phyloP scores from a whole-genome alignment of 2,113 vertebrate species.

The Tyto alba region DNA sequence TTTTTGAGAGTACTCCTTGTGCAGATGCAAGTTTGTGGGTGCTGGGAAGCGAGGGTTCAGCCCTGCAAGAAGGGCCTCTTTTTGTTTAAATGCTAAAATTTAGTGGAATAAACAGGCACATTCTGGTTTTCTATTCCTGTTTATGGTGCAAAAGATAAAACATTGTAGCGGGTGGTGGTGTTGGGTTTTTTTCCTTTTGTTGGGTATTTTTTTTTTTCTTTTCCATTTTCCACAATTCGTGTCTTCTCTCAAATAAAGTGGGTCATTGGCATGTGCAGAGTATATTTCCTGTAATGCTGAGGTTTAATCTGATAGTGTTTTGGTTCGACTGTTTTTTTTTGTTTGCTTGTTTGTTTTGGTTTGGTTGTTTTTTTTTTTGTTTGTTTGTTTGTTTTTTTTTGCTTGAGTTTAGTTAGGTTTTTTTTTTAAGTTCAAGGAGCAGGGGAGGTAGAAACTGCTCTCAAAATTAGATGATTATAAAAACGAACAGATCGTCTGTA shows the following conservation, averaged over 20 bases:
- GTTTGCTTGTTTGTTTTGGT: no score
- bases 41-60: neutral
- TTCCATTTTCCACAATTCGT: neutral
- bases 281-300: neutral
- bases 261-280: neutral
- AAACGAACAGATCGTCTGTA: slow-evolving; percentile 28
- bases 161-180: neutral
- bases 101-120: neutral
- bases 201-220: neutral
- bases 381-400: neutral
- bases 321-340: neutral
- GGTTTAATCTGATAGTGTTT: neutral
- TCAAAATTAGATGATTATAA: slow-evolving; percentile 31
- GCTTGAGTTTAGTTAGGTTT: neutral
- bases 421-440: neutral
- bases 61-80: neutral
- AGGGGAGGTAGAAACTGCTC: neutral
- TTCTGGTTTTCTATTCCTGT: no score
- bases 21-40: neutral
- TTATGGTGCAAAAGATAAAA: neutral
- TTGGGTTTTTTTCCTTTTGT: neutral
- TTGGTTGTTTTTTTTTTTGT: neutral
- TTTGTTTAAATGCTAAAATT: neutral
- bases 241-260: neutral
- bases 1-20: neutral